These are phyloP conservation scores for Cydia pomonella DNA, from an alignment of 1,140 invertebrate genomes.

Conservation along the genomic window DNA sequence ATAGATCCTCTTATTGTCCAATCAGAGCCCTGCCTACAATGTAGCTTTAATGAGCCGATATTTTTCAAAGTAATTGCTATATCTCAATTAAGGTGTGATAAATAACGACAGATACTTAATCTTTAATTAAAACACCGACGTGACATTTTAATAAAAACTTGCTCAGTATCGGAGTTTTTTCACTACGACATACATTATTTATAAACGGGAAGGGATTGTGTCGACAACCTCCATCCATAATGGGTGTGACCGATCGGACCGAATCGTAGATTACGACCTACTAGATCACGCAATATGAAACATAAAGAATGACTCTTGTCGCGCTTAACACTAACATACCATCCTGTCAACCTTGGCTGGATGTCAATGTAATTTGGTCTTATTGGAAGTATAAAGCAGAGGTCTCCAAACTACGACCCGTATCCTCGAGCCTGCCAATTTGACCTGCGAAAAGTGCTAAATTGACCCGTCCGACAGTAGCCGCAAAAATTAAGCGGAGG, in stretches of 20 bases:
- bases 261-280: background rate
- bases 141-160: slow-evolving; percentile 29
- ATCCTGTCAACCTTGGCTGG: too few relatives aligned
- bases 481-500: too few relatives aligned
- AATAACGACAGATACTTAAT: slow-evolving; percentile 28
- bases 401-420: too few relatives aligned
- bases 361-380: too few relatives aligned
- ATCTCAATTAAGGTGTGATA: slow-evolving; percentile 31
- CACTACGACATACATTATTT: slow-evolving; percentile 1
- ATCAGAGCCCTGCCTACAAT: slow-evolving; percentile 8
- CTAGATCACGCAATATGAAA: background rate
- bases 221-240: slow-evolving; percentile 64
- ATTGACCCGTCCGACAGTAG: too few relatives aligned
- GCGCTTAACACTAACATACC: too few relatives aligned
- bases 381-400: too few relatives aligned
- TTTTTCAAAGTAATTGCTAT: slow-evolving; percentile 26
- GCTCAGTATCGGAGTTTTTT: slow-evolving; percentile 20
- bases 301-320: too few relatives aligned
- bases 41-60: slow-evolving; percentile 14
- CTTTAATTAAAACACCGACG: slow-evolving; percentile 28
- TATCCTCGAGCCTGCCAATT: too few relatives aligned
- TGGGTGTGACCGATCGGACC: slow-evolving; percentile 39
- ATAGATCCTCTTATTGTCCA: slow-evolving; percentile 10
- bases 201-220: slow-evolving; percentile 47
- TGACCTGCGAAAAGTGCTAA: too few relatives aligned